Evolutionary conservation across 2,797 vertebrate genomes (phyloP).

Genomic region (Microhierax caerulescens): DNA sequence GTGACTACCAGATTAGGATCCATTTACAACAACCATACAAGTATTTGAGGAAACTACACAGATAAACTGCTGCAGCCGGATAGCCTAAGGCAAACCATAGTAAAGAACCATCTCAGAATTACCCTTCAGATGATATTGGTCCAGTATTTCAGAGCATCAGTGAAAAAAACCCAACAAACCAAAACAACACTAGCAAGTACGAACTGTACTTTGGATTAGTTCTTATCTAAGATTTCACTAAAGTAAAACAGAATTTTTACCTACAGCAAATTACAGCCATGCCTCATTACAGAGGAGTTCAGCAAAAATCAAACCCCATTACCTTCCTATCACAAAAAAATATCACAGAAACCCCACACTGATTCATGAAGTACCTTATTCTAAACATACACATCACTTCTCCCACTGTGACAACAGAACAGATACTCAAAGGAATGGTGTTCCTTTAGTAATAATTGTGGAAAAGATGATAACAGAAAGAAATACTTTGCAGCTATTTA

Average conservation of each 20-base stretch:
- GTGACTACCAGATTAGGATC: not conserved
- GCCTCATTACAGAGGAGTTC: not conserved
- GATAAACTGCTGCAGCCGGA: not conserved
- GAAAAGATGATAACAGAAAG: not conserved
- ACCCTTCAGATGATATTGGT: not conserved
- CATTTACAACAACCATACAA: not conserved
- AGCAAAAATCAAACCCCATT: not conserved
- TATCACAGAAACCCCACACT: not conserved
- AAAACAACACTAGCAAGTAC: not conserved
- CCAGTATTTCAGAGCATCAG: not conserved
- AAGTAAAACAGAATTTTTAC: not conserved
- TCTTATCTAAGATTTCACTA: not conserved
- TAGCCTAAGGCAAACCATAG: not conserved
- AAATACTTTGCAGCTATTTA: not conserved
- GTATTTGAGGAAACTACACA: not conserved
- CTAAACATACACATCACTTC: not conserved
- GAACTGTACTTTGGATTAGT: not conserved
- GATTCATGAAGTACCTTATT: not conserved
- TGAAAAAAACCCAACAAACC: not conserved
- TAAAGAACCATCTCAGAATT: not conserved
- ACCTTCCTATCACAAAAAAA: not conserved
- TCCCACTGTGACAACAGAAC: not conserved
- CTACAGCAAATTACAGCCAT: not conserved
- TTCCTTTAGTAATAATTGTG: not conserved
- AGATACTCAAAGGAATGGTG: not conserved